Evolutionary conservation across 2,888 invertebrate species (phyloP).

Genomic region (Acleris cristana): DNA sequence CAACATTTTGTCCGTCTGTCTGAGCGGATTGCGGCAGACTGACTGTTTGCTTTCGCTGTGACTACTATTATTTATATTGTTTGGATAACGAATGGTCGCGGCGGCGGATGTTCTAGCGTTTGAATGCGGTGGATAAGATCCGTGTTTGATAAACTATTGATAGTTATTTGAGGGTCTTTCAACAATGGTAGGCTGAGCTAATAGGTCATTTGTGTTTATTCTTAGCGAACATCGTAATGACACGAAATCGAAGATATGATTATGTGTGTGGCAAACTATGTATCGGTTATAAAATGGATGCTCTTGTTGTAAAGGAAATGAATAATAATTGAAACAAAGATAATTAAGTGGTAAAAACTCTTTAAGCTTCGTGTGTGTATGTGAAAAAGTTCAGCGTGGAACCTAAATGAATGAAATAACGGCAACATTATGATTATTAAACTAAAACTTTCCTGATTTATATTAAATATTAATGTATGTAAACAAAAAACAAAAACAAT

Average conservation of each 20-base stretch:
- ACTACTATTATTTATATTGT: slow-evolving; percentile 82
- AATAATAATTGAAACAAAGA: background rate
- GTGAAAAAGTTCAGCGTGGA: too few species aligned
- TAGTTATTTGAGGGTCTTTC: background rate
- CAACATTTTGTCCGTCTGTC: slow-evolving; percentile 14
- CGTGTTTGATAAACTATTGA: background rate
- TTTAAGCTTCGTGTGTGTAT: too few species aligned
- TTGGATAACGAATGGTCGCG: slow-evolving; percentile 72
- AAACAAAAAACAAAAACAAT: too few species aligned
- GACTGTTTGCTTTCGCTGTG: slow-evolving; percentile 65
- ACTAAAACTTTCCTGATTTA: too few species aligned
- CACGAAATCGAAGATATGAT: too few species aligned
- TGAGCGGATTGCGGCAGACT: slow-evolving; percentile 50
- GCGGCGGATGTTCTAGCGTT: slow-evolving; percentile 48
- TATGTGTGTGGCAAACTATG: too few species aligned
- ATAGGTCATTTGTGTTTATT: background rate
- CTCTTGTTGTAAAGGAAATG: too few species aligned
- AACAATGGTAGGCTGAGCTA: background rate
- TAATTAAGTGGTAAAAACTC: background rate
- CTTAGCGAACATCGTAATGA: too few species aligned
- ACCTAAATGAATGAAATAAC: too few species aligned
- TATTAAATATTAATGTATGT: too few species aligned
- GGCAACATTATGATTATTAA: too few species aligned
- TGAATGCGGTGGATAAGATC: slow-evolving; percentile 59
- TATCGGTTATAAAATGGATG: too few species aligned